These are phyloP conservation scores for Sebastes oblongus DNA, from an alignment of 2,797 vertebrate species.

Conservation along the genomic window DNA sequence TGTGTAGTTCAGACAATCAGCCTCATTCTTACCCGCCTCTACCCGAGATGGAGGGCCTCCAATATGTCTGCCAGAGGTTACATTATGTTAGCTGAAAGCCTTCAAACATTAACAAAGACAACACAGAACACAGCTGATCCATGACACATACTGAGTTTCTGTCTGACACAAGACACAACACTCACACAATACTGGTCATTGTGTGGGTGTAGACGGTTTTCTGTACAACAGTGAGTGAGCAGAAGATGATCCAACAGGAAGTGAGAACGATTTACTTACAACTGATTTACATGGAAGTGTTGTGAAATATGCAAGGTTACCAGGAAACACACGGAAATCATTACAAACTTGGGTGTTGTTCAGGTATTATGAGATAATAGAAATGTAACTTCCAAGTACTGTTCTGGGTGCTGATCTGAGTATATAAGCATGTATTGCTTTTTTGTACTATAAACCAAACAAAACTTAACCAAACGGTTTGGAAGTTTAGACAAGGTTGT, in stretches of 20 bases:
- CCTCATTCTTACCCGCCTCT: neutral
- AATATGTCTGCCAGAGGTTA: constrained; percentile 19
- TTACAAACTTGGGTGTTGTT: neutral
- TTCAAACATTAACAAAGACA: constrained; percentile 26
- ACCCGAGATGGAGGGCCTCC: neutral
- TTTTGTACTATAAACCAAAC: neutral
- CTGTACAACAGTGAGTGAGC: neutral
- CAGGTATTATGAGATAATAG: neutral
- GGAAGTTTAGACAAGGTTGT: neutral
- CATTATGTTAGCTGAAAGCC: neutral
- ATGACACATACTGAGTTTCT: constrained; percentile 12
- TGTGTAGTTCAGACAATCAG: neutral
- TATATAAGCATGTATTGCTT: neutral
- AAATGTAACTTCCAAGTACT: neutral
- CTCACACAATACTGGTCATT: constrained; percentile 13
- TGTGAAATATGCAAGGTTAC: neutral
- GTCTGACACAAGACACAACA: neutral
- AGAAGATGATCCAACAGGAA: constrained; percentile 9
- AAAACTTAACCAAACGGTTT: neutral
- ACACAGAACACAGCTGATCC: constrained; percentile 19
- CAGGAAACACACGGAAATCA: neutral
- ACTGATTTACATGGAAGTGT: neutral
- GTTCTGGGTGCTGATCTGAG: neutral
- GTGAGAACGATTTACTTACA: neutral
- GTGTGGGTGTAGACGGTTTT: constrained; percentile 12